Evolutionary conservation across 2,797 vertebrate species (phyloP).

Genomic region (Siniperca scherzeri): DNA sequence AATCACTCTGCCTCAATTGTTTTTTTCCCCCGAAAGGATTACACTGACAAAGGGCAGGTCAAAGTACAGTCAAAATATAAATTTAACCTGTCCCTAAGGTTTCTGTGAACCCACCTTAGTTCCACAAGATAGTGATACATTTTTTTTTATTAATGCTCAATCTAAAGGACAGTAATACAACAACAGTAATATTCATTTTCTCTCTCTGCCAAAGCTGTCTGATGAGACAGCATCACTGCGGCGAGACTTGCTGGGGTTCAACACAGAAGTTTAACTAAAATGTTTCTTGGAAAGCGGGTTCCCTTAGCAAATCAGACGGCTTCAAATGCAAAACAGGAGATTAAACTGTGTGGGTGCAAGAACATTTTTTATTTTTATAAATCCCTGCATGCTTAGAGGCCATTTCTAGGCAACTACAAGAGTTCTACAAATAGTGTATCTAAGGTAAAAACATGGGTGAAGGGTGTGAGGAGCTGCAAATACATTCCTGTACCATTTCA

Average conservation of each 20-base stretch:
- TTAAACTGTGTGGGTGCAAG: constrained; percentile 21
- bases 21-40: constrained; percentile 34
- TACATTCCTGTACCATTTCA: neutral
- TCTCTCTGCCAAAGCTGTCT: constrained; percentile 9
- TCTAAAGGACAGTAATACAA: neutral
- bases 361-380: constrained; percentile 17
- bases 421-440: neutral
- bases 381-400: constrained; percentile 28
- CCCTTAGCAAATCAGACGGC: constrained; percentile 19
- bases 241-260: neutral
- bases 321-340: constrained; percentile 35
- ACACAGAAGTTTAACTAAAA: neutral
- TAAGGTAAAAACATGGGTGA: constrained; percentile 5
- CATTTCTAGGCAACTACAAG: neutral
- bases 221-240: neutral
- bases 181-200: constrained; percentile 1
- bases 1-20: constrained; percentile 60
- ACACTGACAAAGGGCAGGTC: constrained; percentile 61
- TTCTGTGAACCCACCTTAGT: constrained; percentile 26
- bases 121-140: constrained; percentile 6
- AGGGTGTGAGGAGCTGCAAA: constrained; percentile 1
- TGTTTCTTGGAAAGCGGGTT: constrained; percentile 19
- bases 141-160: constrained; percentile 18
- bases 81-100: constrained; percentile 24
- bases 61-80: constrained; percentile 63